Evolutionary conservation across 2,113 vertebrate species (phyloP).

Genomic region (Embiotoca jacksoni): DNA sequence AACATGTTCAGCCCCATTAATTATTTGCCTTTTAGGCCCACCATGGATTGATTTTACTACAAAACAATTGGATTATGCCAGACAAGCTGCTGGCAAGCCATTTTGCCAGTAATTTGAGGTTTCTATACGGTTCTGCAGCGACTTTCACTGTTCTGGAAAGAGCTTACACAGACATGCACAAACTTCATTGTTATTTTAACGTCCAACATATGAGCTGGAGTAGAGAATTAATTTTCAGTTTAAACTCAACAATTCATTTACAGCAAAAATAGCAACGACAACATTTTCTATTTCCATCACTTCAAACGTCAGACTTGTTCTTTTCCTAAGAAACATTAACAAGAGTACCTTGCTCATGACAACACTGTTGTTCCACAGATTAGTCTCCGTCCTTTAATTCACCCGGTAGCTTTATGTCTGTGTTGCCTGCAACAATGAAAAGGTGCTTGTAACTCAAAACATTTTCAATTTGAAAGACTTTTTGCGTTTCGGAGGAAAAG

Average conservation of each 20-base stretch:
- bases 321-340: background rate
- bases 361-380: background rate
- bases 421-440: constrained; percentile 19
- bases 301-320: background rate
- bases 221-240: background rate
- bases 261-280: background rate
- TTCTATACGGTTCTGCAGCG: constrained; percentile 13
- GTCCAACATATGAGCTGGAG: background rate
- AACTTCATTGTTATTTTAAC: background rate
- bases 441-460: constrained; percentile 44
- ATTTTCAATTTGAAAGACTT: constrained; percentile 62
- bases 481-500: constrained; percentile 53
- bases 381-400: constrained; percentile 31
- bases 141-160: background rate
- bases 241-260: background rate
- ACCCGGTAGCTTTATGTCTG: background rate
- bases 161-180: background rate
- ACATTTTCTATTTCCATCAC: background rate
- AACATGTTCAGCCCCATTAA: constrained; percentile 49
- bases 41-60: constrained; percentile 44
- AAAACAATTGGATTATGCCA: constrained; percentile 37
- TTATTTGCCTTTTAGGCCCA: constrained; percentile 42
- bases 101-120: constrained; percentile 13
- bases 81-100: constrained; percentile 18
- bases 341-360: background rate